Percentiles rank a stretch among this genome's conserved stretches.
Evolutionary conservation across 2,113 vertebrate species (phyloP).

Genomic region (Pseudolaguvia tuberculata): DNA sequence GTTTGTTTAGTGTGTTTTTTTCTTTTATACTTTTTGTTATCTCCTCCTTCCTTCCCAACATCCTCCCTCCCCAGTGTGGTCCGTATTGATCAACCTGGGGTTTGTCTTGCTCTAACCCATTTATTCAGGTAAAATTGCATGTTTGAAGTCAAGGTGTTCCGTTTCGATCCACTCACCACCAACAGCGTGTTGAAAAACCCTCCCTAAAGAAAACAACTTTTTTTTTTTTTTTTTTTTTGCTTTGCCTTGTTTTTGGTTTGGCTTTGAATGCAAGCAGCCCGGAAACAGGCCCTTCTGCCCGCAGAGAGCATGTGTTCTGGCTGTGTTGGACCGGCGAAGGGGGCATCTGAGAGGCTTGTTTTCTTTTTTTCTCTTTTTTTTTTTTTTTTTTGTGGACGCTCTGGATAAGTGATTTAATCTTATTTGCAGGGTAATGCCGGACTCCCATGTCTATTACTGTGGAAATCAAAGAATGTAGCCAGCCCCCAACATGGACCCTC

Average conservation of each 20-base stretch:
- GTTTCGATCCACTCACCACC: constrained; percentile 19
- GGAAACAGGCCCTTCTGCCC: constrained; percentile 60
- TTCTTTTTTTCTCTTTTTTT: constrained; percentile 38
- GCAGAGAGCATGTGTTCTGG: constrained; percentile 66
- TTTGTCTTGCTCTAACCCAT: constrained; percentile 29
- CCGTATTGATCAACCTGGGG: constrained; percentile 51
- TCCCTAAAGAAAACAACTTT: constrained; percentile 26
- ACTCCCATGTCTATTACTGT: constrained; percentile 80
- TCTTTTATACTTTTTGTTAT: constrained; percentile 33
- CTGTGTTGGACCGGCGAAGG: constrained; percentile 66
- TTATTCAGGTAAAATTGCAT: constrained; percentile 35
- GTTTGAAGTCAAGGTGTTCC: constrained; percentile 32
- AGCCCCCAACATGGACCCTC: constrained; percentile 76
- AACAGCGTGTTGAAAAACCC: constrained; percentile 6
- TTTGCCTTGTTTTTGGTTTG: constrained; percentile 50
- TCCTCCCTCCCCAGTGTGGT: constrained; percentile 50
- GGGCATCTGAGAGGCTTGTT: constrained; percentile 62
- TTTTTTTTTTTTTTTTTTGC: constrained; percentile 17
- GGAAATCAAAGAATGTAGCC: constrained; percentile 83
- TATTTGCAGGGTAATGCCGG: constrained; percentile 78
- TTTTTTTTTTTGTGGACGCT: constrained; percentile 68
- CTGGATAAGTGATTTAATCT: constrained; percentile 80
- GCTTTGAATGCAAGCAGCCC: constrained; percentile 45
- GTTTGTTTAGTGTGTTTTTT: neutral
- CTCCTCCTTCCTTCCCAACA: constrained; percentile 5